These are phyloP conservation scores for Octopus sinensis DNA, from an alignment of 1,140 invertebrate species.

Conservation along the genomic window DNA sequence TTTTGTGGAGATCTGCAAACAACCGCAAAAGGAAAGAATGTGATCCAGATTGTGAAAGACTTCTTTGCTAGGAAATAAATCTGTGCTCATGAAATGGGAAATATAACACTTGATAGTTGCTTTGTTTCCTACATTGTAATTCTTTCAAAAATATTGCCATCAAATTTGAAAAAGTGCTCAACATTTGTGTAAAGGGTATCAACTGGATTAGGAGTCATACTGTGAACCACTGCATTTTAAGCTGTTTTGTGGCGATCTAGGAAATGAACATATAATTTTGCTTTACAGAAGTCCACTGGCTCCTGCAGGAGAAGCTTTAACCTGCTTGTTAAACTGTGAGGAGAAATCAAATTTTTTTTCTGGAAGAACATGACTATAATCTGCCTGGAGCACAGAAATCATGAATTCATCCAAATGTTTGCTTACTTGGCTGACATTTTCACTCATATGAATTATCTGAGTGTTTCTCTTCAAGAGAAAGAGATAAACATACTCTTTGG, in stretches of 20 bases:
- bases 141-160: conserved; percentile 1
- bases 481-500: conserved; percentile 3
- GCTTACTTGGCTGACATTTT: conserved; percentile 4
- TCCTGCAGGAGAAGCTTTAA: no score
- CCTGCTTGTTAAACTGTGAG: no score
- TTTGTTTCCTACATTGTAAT: not conserved
- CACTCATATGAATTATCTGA: conserved; percentile 7
- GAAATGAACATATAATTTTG: no score
- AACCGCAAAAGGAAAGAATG: conserved; percentile 4
- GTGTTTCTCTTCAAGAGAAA: not conserved
- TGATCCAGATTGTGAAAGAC: conserved; percentile 4
- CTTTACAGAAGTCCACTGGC: no score
- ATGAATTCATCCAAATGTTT: conserved; percentile 6
- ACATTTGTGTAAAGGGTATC: not conserved
- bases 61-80: not conserved
- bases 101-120: not conserved
- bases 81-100: not conserved
- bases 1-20: conserved; percentile 4
- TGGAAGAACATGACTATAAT: not conserved
- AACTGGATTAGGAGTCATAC: conserved; percentile 7
- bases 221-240: conserved; percentile 8
- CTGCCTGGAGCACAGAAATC: not conserved
- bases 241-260: no score
- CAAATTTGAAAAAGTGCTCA: conserved; percentile 8
- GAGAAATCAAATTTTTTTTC: not conserved